phyloP scores from a whole-genome alignment of 2,888 invertebrate species.

The Synergus umbraculus region DNA sequence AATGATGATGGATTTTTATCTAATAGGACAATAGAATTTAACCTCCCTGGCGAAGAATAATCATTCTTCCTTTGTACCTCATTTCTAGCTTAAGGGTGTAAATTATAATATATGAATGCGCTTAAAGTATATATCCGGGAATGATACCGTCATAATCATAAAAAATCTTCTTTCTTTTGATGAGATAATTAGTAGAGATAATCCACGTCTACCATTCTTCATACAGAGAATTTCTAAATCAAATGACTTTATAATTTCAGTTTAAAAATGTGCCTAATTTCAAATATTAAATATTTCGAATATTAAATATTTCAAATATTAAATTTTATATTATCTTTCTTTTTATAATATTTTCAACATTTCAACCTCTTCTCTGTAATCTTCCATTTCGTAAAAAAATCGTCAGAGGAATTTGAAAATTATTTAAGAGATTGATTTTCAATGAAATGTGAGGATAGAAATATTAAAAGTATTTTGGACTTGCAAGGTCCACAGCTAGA shows the following conservation, averaged over 20 bases:
- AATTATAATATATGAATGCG: neutral
- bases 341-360: no score
- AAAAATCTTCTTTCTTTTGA: neutral
- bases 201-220: neutral
- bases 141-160: neutral
- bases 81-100: neutral
- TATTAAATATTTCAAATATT: neutral
- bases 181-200: neutral
- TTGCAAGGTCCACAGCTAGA: neutral
- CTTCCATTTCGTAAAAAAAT: neutral
- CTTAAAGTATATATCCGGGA: neutral
- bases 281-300: neutral
- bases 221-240: neutral
- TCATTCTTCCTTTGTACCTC: neutral
- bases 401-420: neutral
- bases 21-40: neutral
- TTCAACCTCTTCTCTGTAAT: neutral
- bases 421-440: neutral
- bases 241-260: neutral
- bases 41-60: conserved; percentile 1
- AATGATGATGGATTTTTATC: no score
- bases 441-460: neutral
- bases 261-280: neutral
- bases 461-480: neutral
- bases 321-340: no score